Conservation (phyloP, 1,140 invertebrate species). For the Sipha flava region DNA sequence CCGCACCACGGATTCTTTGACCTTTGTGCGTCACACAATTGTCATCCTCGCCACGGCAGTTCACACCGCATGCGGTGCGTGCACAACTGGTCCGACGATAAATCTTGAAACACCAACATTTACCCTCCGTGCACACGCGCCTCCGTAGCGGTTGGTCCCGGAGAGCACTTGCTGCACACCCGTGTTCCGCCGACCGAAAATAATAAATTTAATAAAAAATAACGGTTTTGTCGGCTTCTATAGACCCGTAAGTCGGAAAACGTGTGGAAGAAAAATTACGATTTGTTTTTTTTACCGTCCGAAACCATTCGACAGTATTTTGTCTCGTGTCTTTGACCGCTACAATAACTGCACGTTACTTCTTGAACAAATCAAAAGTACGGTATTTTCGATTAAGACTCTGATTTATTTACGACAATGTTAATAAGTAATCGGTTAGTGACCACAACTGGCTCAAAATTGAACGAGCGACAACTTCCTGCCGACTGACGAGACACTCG, state of each 20-base stretch:
- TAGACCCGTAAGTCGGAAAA: no score
- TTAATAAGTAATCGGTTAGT: neutral
- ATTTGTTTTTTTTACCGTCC: no score
- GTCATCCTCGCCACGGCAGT: neutral
- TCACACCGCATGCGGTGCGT: neutral
- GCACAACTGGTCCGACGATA: neutral
- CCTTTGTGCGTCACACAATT: neutral
- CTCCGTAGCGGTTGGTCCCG: no score
- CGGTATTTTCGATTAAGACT: neutral
- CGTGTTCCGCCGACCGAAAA: no score
- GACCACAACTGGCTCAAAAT: neutral
- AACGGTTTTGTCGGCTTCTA: no score
- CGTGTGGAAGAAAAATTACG: no score
- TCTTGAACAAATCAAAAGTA: neutral
- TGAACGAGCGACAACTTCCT: neutral
- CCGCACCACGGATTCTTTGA: neutral
- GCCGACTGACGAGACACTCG: neutral
- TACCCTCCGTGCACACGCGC: no score
- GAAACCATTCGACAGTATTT: no score
- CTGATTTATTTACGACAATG: neutral
- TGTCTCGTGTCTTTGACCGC: neutral
- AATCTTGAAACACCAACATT: neutral
- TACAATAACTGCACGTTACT: neutral
- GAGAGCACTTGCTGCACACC: no score
- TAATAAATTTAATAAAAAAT: no score